These are phyloP conservation scores for Phortica okadai DNA, from an alignment of 2,888 invertebrate genomes.

Conservation along the genomic window DNA sequence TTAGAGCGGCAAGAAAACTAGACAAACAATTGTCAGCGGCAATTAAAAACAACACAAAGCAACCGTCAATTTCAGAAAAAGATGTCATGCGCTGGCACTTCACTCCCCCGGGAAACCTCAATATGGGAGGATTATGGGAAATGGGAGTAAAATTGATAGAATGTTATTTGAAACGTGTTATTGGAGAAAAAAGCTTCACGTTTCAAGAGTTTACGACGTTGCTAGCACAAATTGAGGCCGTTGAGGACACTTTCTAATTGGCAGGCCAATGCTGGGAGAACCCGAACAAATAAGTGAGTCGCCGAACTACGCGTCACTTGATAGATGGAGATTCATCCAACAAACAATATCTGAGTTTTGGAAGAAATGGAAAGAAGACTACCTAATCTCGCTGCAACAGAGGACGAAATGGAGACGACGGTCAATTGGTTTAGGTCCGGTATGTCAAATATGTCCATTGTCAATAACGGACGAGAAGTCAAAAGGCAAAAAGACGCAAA, in stretches of 20 bases:
- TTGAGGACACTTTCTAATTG: constrained; percentile 17
- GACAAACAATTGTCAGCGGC: neutral
- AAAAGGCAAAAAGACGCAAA: neutral
- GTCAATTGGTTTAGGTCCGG: neutral
- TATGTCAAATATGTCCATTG: neutral
- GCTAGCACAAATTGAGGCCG: constrained; percentile 1
- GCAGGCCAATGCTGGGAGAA: neutral
- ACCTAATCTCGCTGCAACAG: constrained; percentile 7
- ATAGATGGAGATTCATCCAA: neutral
- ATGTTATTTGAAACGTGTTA: constrained; percentile 11
- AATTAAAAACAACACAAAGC: neutral
- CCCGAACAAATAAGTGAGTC: neutral
- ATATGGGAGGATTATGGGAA: constrained; percentile 21
- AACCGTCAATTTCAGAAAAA: neutral
- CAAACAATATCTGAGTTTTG: neutral
- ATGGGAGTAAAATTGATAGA: constrained; percentile 1
- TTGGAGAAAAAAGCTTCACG: neutral
- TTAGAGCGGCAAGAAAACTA: constrained; percentile 19
- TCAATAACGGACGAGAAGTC: neutral
- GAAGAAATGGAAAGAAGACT: constrained; percentile 25
- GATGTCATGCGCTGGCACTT: neutral
- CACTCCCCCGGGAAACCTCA: neutral
- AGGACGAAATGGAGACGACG: constrained; percentile 17
- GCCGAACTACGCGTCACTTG: neutral
- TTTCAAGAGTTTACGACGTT: constrained; percentile 17